Evolutionary conservation across 2,797 vertebrate genomes (phyloP).

Genomic region (Etheostoma perlongum): DNA sequence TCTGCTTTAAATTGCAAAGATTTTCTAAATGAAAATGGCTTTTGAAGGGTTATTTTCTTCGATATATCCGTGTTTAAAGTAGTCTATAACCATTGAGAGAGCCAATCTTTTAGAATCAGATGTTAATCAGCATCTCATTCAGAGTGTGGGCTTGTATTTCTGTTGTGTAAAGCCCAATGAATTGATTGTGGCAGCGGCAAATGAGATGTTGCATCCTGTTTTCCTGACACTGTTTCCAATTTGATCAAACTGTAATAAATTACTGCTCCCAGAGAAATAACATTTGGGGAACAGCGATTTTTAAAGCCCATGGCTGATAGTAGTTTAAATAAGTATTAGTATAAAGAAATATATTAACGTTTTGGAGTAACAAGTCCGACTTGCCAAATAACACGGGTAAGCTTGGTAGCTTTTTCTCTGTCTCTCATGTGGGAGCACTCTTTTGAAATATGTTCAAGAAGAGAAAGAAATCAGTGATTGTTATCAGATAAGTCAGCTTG

Average conservation of each 20-base stretch:
- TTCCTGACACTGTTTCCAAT: background rate
- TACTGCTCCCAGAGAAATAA: background rate
- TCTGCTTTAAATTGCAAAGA: too few relatives aligned
- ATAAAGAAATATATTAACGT: background rate
- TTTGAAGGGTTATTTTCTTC: conserved; percentile 6
- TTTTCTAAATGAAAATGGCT: background rate
- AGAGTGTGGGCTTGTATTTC: background rate
- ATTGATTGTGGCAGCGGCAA: background rate
- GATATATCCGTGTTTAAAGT: background rate
- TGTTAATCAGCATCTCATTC: conserved; percentile 10
- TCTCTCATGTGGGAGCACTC: background rate
- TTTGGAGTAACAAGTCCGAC: background rate
- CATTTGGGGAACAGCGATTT: background rate
- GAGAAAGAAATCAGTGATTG: background rate
- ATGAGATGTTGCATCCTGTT: background rate
- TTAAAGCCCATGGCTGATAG: background rate
- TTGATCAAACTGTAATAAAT: conserved; percentile 12
- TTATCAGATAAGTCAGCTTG: conserved; percentile 9
- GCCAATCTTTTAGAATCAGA: background rate
- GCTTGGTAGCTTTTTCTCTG: background rate
- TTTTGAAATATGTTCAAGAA: background rate
- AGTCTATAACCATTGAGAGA: background rate
- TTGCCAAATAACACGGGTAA: background rate
- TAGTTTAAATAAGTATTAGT: background rate
- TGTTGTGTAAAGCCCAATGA: background rate